phyloP scores from a whole-genome alignment of 1,140 invertebrate genomes.

The Centruroides vittatus region DNA sequence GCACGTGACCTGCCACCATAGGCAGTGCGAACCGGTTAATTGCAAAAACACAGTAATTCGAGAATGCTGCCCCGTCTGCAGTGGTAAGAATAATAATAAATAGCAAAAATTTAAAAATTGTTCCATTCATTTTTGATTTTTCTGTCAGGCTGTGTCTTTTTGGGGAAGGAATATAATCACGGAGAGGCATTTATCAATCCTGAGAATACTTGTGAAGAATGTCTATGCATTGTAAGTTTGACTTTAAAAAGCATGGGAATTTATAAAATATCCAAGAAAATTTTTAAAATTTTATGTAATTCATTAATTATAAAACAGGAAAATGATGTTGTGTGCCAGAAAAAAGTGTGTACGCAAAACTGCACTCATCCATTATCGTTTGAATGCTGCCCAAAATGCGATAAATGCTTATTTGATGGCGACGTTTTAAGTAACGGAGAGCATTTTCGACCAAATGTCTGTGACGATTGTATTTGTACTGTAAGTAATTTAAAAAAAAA shows the following conservation, averaged over 20 bases:
- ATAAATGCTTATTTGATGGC: constrained; percentile 6
- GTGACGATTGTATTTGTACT: constrained; percentile 9
- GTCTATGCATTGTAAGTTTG: constrained; percentile 6
- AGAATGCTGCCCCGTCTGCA: no score
- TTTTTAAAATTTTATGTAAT: no score
- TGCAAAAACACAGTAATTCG: no score
- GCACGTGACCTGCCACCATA: no score
- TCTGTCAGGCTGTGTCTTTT: constrained; percentile 7
- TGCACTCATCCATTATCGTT: constrained; percentile 1
- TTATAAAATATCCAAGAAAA: no score
- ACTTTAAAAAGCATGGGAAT: neutral
- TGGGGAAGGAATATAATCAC: constrained; percentile 6
- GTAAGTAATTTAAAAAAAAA: neutral
- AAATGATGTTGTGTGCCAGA: no score
- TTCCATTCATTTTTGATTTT: neutral
- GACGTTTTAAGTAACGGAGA: neutral
- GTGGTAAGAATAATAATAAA: no score
- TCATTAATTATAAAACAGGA: no score
- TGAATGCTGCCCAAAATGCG: constrained; percentile 9
- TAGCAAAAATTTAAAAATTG: no score
- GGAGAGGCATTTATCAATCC: constrained; percentile 11
- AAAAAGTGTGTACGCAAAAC: no score
- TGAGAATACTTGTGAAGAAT: constrained; percentile 11
- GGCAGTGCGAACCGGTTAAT: no score
- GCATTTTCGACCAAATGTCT: constrained; percentile 6